A percentile compares a stretch with the other conserved stretches of the same genome.
These are phyloP conservation scores for Dryobota labecula DNA, from an alignment of 2,888 invertebrate species.

Conservation along the genomic window DNA sequence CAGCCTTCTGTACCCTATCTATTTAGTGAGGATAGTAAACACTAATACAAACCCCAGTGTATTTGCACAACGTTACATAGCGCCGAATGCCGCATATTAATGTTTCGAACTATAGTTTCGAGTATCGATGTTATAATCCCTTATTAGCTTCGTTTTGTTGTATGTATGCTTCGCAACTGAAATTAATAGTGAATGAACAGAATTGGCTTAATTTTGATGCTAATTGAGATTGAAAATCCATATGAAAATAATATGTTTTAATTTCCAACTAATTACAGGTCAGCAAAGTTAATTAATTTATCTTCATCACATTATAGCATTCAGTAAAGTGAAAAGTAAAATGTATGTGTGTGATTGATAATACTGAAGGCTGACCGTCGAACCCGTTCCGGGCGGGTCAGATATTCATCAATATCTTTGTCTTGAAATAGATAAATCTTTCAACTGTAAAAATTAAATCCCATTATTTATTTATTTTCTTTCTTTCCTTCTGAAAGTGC, in stretches of 20 bases:
- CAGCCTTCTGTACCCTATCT: background rate
- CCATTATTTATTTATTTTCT: background rate
- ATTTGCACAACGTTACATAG: slow-evolving; percentile 76
- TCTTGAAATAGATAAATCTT: background rate
- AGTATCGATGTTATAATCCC: slow-evolving; percentile 46
- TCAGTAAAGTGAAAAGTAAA: background rate
- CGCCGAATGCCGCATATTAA: slow-evolving; percentile 76
- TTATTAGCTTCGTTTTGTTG: slow-evolving; percentile 23
- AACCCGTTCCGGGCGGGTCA: too few relatives aligned
- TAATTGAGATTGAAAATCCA: slow-evolving; percentile 3
- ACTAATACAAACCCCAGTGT: slow-evolving; percentile 76
- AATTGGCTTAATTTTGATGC: background rate
- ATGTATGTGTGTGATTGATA: background rate
- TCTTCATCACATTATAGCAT: background rate
- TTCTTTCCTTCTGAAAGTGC: background rate
- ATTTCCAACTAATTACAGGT: background rate
- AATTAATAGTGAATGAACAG: background rate
- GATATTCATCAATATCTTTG: too few relatives aligned
- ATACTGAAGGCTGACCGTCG: background rate
- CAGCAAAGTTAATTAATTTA: background rate
- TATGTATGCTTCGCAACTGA: background rate
- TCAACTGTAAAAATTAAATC: background rate
- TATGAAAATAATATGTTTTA: background rate
- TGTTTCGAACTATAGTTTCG: slow-evolving; percentile 58
- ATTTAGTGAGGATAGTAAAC: slow-evolving; percentile 62